Conservation (phyloP, 2,888 invertebrate genomes). For the Lithophane ornitopus region DNA sequence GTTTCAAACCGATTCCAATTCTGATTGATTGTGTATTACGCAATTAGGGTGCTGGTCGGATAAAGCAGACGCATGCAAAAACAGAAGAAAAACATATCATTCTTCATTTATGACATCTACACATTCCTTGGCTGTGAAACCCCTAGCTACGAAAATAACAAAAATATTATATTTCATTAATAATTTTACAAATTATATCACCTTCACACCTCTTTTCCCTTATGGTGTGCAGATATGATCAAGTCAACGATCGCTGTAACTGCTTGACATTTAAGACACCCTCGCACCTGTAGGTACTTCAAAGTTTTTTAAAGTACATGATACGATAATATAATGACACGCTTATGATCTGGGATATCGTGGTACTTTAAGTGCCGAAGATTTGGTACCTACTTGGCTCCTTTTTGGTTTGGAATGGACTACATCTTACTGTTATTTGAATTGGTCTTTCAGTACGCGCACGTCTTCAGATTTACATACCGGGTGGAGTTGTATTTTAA, state of each 20-base stretch:
- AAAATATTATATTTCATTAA: not conserved
- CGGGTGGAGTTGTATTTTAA: not conserved
- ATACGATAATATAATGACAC: conserved; percentile 32
- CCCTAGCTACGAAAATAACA: not conserved
- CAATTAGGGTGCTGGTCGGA: no score
- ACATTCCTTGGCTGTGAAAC: not conserved
- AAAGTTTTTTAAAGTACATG: conserved; percentile 27
- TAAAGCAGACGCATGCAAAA: not conserved
- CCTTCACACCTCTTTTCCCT: not conserved
- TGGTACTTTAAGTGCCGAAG: conserved; percentile 4
- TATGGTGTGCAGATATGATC: conserved; percentile 40
- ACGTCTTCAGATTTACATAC: not conserved
- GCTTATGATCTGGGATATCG: conserved; percentile 18
- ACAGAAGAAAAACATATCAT: not conserved
- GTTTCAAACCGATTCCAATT: no score
- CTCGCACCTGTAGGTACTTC: conserved; percentile 47
- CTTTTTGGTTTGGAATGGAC: not conserved
- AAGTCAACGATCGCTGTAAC: conserved; percentile 51
- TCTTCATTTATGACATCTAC: not conserved
- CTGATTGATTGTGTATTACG: no score
- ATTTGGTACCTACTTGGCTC: not conserved
- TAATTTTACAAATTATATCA: conserved; percentile 16
- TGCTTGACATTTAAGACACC: conserved; percentile 57
- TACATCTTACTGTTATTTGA: not conserved
- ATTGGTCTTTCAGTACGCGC: conserved; percentile 13